These are phyloP conservation scores for Upupa epops DNA, from an alignment of 2,113 vertebrate species.

Conservation along the genomic window DNA sequence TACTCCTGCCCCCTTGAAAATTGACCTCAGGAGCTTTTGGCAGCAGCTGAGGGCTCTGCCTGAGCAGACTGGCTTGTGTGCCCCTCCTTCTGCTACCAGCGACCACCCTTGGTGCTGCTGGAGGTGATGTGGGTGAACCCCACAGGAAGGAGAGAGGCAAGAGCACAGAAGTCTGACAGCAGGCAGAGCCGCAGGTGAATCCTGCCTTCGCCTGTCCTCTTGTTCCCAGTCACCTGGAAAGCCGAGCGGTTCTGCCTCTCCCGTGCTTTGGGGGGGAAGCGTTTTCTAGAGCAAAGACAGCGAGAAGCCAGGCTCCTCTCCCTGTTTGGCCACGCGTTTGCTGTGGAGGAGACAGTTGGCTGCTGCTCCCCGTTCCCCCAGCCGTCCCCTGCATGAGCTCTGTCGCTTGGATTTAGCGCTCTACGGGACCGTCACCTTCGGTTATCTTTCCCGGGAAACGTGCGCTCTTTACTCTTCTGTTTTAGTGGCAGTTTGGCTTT, in stretches of 20 bases:
- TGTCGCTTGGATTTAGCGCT: conserved; percentile 17
- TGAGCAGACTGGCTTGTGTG: not conserved
- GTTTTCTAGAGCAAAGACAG: not conserved
- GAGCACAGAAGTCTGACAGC: not conserved
- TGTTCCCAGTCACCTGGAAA: not conserved
- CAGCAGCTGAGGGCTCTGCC: not conserved
- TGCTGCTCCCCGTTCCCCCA: conserved; percentile 41
- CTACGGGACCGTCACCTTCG: too few relatives aligned
- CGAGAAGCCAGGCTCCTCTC: too few relatives aligned
- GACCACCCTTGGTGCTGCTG: not conserved
- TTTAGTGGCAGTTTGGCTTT: conserved; percentile 72
- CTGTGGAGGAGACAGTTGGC: not conserved
- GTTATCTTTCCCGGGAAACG: not conserved
- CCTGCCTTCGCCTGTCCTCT: not conserved
- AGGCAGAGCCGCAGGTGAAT: not conserved
- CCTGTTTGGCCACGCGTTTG: not conserved
- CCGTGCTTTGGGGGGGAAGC: not conserved
- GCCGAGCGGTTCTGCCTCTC: not conserved
- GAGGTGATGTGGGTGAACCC: not conserved
- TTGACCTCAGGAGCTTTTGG: not conserved
- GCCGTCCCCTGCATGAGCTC: conserved; percentile 61
- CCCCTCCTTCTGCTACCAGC: not conserved
- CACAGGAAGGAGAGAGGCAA: not conserved
- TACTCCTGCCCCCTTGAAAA: not conserved
- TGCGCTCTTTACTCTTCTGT: conserved; percentile 54